A percentile compares a stretch with the other conserved stretches of the same genome.
Conservation (phyloP, 2,797 vertebrate species). For the Scyliorhinus canicula region DNA sequence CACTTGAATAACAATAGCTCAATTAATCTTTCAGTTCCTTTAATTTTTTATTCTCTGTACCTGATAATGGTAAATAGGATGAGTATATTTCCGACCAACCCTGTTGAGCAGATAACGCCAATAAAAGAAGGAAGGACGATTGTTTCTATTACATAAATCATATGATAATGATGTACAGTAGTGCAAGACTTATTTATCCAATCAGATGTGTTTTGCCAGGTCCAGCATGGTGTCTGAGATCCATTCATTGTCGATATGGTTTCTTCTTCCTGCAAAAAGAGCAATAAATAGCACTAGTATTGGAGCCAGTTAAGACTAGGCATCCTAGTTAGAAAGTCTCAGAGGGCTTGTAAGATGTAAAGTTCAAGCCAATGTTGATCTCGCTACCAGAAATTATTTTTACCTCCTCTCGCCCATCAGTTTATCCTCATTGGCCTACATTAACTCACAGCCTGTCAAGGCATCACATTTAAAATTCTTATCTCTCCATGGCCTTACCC, state of each 20-base stretch:
- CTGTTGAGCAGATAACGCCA: slow-evolving; percentile 53
- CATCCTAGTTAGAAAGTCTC: neutral
- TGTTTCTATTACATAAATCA: slow-evolving; percentile 49
- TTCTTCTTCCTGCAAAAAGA: slow-evolving; percentile 25
- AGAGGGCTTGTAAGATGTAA: neutral
- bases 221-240: slow-evolving; percentile 43
- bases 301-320: neutral
- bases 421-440: neutral
- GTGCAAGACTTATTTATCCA: slow-evolving; percentile 47
- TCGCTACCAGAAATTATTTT: neutral
- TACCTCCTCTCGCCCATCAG: neutral
- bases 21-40: neutral
- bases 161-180: slow-evolving; percentile 43
- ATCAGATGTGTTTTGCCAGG: slow-evolving; percentile 44
- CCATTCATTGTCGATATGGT: slow-evolving; percentile 48
- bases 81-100: slow-evolving; percentile 54
- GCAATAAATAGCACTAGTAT: neutral
- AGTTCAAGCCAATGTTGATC: neutral
- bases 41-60: slow-evolving; percentile 41
- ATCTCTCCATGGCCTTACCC: neutral
- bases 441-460: neutral
- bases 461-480: neutral
- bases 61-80: slow-evolving; percentile 52
- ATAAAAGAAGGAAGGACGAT: slow-evolving; percentile 53
- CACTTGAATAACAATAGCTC: neutral